Evolutionary conservation across 2,888 invertebrate genomes (phyloP), one percentile per base, ranked within the genome.

Genomic region (Eupelmus urozonus): DNA sequence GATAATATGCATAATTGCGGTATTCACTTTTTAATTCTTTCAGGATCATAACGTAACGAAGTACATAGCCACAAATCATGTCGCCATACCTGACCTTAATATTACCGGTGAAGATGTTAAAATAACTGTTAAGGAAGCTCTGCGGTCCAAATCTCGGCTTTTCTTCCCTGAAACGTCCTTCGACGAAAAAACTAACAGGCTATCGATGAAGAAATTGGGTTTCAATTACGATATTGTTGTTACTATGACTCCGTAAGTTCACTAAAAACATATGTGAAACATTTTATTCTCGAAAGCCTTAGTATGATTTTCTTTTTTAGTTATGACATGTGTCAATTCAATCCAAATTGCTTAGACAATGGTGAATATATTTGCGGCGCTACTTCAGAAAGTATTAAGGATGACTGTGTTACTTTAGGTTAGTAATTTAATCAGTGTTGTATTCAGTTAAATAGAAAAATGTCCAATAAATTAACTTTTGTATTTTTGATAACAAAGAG

Each of bases 211-310:
- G 13, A 29, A 40, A 49, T 16, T 79, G 0, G 45, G 45, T 4
- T 1, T 79, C 2, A 49, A 62, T 0, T 76, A n/a, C 29, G 79
- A 79, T 18, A 11, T 60, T 1, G 57, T 13, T 1, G 18, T 79
- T n/a, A 66, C 67, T 0, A 66, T 79, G 75, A 62, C 79, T 0
- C 2, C 60, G 75, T 76, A 60, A 69, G 78, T 67, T 53, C 11
- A 45, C 16, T 34, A 34, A 34, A 34, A 34, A 23, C 27, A 23
- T 45, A 13, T 16, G 7, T 16, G 7, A 29, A 18, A 40, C 25
- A 0, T 45, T 18, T 34, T 0, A 23, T n/a, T 9, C 34, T 55
- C 11, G 20, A 27, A 7, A 29, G 7, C 9, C 3, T 42, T 65
- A 34, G 9, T 2, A 16, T 60, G 2, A n/a, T 20, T 20, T n/a